Evolutionary conservation across 2,888 invertebrate genomes (phyloP), one percentile per base, ranked within the genome.

Genomic region (Microctonus hyperodae): DNA sequence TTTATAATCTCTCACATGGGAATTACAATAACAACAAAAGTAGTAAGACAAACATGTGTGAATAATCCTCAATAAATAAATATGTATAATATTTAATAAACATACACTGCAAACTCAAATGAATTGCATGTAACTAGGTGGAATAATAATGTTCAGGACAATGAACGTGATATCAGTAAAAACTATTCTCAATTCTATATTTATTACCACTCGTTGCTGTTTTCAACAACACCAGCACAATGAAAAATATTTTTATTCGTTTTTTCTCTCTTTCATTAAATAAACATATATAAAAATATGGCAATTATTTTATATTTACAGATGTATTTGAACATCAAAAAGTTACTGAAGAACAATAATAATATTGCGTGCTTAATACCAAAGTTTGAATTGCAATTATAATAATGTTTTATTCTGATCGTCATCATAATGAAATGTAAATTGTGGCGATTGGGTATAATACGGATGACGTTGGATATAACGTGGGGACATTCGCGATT

Each of bases 181-280:
- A n/a, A n/a, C n/a, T 23, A 37, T 35, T 23, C n/a, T 40, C 40
- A 40, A 7, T 16, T n/a, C 16, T 7, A 28, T 7, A 28, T 5
- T 28, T 7, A 28, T 4, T 5, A 28, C 28, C 28, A 28, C 16
- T 35, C 20, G 33, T 53, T 35, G 11, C 16, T 22, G 59, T 55
- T 70, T 71, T 68, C 68, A n/a, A 70, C 65, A 70, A 68, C 67
- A 65, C 64, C 65, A 9, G 65, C n/a, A n/a, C n/a, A n/a, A n/a
- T 68, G 44, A 55, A 60, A 59, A 64, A 63, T 65, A 62, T 22
- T 22, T 20, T 9, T 16, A n/a, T 10, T 1, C 44, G 5, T 23
- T 28, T 13, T n/a, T 31, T 16, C 31, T 16, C 5, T 2, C 7
- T 5, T 20, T 20, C 16, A 16, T 6, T 44, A 44, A 7, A 44